Evolutionary conservation across 1,140 invertebrate species (phyloP).

Genomic region (Pararge aegeria): DNA sequence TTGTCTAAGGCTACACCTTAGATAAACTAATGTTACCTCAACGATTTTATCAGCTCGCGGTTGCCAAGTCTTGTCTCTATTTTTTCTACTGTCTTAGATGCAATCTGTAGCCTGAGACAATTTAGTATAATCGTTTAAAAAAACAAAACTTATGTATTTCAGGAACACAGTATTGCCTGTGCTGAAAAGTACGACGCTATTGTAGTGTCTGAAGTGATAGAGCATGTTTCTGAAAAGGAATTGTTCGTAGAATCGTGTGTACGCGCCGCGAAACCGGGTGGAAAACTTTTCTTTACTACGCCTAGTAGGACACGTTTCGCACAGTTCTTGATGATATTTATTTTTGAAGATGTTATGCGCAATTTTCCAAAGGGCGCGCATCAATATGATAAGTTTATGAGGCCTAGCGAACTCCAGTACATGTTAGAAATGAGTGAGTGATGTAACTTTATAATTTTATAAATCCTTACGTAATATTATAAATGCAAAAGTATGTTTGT

Average conservation of each 20-base stretch:
- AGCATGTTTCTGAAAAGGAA: conserved; percentile 90
- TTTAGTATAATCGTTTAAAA: too few relatives aligned
- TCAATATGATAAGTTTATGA: conserved; percentile 94
- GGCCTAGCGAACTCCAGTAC: conserved; percentile 86
- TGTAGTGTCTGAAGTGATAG: conserved; percentile 93
- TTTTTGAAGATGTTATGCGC: conserved; percentile 88
- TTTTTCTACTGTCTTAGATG: too few relatives aligned
- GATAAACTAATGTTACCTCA: too few relatives aligned
- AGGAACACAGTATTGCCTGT: conserved; percentile 80
- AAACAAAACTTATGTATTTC: not conserved
- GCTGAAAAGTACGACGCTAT: conserved; percentile 88
- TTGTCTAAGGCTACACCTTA: too few relatives aligned
- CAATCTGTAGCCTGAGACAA: too few relatives aligned
- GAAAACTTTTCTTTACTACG: conserved; percentile 96
- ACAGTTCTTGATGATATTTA: conserved; percentile 86
- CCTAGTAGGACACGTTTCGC: conserved; percentile 90
- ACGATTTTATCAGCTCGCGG: too few relatives aligned
- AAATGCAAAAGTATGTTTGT: too few relatives aligned
- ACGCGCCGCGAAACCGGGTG: conserved; percentile 88
- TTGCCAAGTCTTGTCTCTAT: too few relatives aligned
- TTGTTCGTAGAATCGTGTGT: conserved; percentile 88
- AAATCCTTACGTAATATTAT: too few relatives aligned
- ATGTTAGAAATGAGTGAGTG: conserved; percentile 63
- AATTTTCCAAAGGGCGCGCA: conserved; percentile 92
- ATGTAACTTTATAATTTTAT: not conserved